phyloP scores from a whole-genome alignment of 2,113 vertebrate genomes.

The Carassius carassius region DNA sequence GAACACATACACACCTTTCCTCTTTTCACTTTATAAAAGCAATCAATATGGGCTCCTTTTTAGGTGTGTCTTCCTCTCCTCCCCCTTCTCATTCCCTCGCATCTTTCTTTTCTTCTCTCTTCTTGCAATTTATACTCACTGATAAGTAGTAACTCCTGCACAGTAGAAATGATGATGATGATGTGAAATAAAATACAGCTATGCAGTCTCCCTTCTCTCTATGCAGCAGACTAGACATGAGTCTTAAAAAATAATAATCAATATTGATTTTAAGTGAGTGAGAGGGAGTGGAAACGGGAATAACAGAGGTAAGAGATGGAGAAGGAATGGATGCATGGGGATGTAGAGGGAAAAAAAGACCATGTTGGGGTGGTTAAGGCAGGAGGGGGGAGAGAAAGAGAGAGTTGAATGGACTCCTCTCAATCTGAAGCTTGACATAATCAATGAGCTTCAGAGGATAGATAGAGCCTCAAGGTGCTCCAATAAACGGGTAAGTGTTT shows the following conservation, averaged over 20 bases:
- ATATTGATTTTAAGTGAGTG: constrained; percentile 69
- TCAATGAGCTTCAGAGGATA: constrained; percentile 68
- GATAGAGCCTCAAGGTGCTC: constrained; percentile 36
- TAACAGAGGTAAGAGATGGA: constrained; percentile 25
- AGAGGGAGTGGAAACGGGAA: constrained; percentile 44
- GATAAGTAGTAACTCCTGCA: constrained; percentile 39
- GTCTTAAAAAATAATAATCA: constrained; percentile 71
- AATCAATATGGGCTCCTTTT: constrained; percentile 25
- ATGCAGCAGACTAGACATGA: constrained; percentile 44
- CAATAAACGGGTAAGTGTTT: neutral
- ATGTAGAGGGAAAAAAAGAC: neutral
- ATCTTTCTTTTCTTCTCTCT: constrained; percentile 3
- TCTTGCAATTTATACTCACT: constrained; percentile 17
- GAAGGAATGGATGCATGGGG: neutral
- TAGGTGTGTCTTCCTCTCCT: constrained; percentile 21
- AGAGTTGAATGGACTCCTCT: constrained; percentile 32
- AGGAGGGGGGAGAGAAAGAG: constrained; percentile 53
- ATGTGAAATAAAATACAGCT: constrained; percentile 53
- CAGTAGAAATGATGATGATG: constrained; percentile 43
- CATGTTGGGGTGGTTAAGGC: neutral
- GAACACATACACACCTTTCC: constrained; percentile 14
- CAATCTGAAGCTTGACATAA: constrained; percentile 60
- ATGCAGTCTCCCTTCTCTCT: neutral
- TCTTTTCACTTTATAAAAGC: constrained; percentile 9
- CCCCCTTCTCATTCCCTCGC: constrained; percentile 12